Base-by-base conservation (phyloP, 2,888 invertebrate genomes). In the Heteromurus nitidus region DNA sequence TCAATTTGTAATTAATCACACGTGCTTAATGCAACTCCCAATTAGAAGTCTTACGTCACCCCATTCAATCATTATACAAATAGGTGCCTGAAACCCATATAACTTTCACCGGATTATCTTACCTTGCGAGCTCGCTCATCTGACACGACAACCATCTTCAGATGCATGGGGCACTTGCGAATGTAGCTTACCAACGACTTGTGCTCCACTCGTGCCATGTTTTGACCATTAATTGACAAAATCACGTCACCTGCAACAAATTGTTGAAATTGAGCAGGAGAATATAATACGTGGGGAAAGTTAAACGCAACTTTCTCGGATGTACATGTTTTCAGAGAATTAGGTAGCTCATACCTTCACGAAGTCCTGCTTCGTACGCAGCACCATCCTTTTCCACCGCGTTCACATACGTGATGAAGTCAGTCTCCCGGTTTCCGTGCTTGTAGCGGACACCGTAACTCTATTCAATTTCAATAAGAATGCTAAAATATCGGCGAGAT, bases 381-480 rank as follows among this genome's bases (percentile, higher is more conserved):
- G 98, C 95, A 0, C 98, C 97, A 85, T 96, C 95, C 82, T 94
- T 93, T 87, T 97, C 97, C 75, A 98, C 97, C 89, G 96, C 97
- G 89, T 99, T 98, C 24, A 86, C 86, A 89, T 98, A 99, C 0
- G 98, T 98, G 80, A 98, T 96, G 91, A 97, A 95, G 90, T 99
- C 98, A 81, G 97, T 95, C 89, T 97, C 96, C 89, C 95, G 94
- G 64, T 84, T 80, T 88, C 96, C 96, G 90, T 94, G 94, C 89
- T 96, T 96, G 89, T 98, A 97, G 89, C 97, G 97, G 82, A 98
- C 97, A 42, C 98, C 98, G 89, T 98, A 98, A 88, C 97, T 98
- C 92, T 98, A 90, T 22, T n/a, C n/a, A n/a, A n/a, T n/a, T n/a
- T n/a, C n/a, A n/a, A n/a, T n/a, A n/a, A n/a, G n/a, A n/a, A n/a